phyloP scores from a whole-genome alignment of 2,797 vertebrate species.

The Crenichthys baileyi region DNA sequence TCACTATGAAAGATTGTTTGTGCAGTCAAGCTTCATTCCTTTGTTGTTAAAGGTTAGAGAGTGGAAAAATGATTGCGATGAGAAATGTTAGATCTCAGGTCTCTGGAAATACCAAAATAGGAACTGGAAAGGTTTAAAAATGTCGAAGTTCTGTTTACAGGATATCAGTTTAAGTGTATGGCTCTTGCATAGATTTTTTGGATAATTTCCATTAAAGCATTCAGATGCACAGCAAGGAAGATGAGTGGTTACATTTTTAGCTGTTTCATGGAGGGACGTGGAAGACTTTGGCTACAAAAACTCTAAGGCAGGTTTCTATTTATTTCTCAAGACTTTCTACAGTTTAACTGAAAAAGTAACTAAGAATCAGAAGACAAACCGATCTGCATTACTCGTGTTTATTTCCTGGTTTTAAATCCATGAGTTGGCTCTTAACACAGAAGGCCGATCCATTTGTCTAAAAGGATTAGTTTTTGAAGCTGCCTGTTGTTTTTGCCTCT shows the following conservation, averaged over 20 bases:
- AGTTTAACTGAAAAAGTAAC: neutral
- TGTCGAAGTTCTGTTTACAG: slow-evolving; percentile 4
- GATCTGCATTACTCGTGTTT: neutral
- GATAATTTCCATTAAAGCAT: slow-evolving; percentile 48
- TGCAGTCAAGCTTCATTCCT: slow-evolving; percentile 12
- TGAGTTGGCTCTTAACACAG: slow-evolving; percentile 11
- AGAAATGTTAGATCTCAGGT: slow-evolving; percentile 28
- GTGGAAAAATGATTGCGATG: slow-evolving; percentile 41
- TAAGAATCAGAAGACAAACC: neutral
- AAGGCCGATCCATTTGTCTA: slow-evolving; percentile 35
- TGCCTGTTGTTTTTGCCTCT: slow-evolving; percentile 19
- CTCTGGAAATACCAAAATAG: slow-evolving; percentile 21
- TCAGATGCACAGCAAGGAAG: slow-evolving; percentile 40
- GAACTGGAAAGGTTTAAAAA: neutral
- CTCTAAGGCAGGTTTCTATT: slow-evolving; percentile 27
- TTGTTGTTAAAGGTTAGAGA: slow-evolving; percentile 46
- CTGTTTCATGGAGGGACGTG: slow-evolving; percentile 38
- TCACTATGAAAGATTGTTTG: slow-evolving; percentile 12
- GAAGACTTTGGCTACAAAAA: slow-evolving; percentile 35
- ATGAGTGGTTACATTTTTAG: slow-evolving; percentile 46
- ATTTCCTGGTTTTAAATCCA: neutral
- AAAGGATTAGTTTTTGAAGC: slow-evolving; percentile 38
- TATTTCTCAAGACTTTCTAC: slow-evolving; percentile 2
- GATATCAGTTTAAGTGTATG: slow-evolving; percentile 46
- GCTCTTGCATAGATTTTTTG: slow-evolving; percentile 40